phyloP scores from a whole-genome alignment of 2,888 invertebrate genomes.

The Sclerodermus sp. region DNA sequence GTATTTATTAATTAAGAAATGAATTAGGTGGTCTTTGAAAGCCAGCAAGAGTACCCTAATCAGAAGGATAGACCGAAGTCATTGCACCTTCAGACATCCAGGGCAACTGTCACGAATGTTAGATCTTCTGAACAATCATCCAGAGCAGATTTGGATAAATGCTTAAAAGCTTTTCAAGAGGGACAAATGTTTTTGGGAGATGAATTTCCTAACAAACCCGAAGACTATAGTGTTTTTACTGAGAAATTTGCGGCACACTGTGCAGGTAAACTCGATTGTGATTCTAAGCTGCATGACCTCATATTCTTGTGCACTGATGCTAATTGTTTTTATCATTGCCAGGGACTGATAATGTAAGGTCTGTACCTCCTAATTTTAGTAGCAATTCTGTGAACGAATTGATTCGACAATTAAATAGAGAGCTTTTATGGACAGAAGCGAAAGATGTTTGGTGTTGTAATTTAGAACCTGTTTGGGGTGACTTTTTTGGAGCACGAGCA shows the following conservation, averaged over 20 bases:
- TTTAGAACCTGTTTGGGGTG: constrained; percentile 90
- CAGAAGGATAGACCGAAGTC: constrained; percentile 87
- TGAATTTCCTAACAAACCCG: constrained; percentile 74
- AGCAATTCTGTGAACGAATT: constrained; percentile 62
- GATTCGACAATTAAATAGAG: constrained; percentile 57
- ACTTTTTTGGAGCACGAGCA: constrained; percentile 83
- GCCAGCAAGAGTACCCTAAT: constrained; percentile 72
- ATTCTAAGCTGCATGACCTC: not conserved
- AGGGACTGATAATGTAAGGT: constrained; percentile 52
- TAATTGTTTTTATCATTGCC: constrained; percentile 12
- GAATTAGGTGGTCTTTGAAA: constrained; percentile 75
- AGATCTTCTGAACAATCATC: constrained; percentile 68
- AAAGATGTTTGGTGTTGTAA: constrained; percentile 86
- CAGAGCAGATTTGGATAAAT: constrained; percentile 77
- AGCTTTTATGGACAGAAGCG: constrained; percentile 79
- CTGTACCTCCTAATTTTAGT: constrained; percentile 45
- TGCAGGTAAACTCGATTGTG: constrained; percentile 52
- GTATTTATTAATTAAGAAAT: constrained; percentile 7
- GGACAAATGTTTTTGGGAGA: constrained; percentile 74
- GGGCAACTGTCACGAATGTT: constrained; percentile 73
- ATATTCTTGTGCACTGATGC: constrained; percentile 40
- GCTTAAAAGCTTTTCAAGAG: constrained; percentile 76
- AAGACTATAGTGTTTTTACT: constrained; percentile 76
- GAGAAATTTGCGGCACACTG: constrained; percentile 80
- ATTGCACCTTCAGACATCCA: constrained; percentile 80